A percentile compares a stretch with the other conserved stretches of the same genome.
phyloP scores from a whole-genome alignment of 1,140 invertebrate species.

The Orussus abietinus region DNA sequence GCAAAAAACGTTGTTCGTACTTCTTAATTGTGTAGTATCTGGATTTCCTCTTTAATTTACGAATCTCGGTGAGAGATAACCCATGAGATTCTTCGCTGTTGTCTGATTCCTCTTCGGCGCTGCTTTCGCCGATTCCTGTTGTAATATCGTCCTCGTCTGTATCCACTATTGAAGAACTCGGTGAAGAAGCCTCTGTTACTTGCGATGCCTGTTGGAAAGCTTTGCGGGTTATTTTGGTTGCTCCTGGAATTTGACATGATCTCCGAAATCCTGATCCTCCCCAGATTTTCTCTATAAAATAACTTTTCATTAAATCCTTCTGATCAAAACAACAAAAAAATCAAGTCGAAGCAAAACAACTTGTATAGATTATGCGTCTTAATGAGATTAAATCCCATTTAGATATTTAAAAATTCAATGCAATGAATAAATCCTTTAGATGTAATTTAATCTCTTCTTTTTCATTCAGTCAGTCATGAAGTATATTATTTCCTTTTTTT shows the following conservation, averaged over 20 bases:
- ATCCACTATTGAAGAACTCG: slow-evolving; percentile 33
- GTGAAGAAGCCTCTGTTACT: slow-evolving; percentile 32
- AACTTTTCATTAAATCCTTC: slow-evolving; percentile 2
- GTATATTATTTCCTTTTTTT: too few species aligned
- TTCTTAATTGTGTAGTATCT: slow-evolving; percentile 20
- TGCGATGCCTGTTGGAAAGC: slow-evolving; percentile 33
- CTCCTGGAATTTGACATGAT: slow-evolving; percentile 28
- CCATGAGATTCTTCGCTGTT: slow-evolving; percentile 42
- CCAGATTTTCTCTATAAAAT: slow-evolving; percentile 44
- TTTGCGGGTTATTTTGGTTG: slow-evolving; percentile 27
- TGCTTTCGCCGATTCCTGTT: slow-evolving; percentile 34
- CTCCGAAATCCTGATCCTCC: slow-evolving; percentile 35
- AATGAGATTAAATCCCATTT: too few species aligned
- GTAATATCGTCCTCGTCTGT: slow-evolving; percentile 39
- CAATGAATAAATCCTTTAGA: slow-evolving; percentile 3
- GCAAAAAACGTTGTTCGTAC: slow-evolving; percentile 16
- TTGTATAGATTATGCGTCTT: too few species aligned
- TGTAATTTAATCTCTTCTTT: slow-evolving; percentile 13
- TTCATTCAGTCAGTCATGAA: too few species aligned
- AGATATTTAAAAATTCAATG: too few species aligned
- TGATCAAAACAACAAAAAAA: slow-evolving; percentile 1
- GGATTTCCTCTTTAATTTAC: slow-evolving; percentile 22
- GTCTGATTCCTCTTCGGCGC: slow-evolving; percentile 40
- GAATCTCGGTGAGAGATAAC: slow-evolving; percentile 13
- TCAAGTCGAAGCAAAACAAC: not conserved